phyloP scores from a whole-genome alignment of 2,888 invertebrate genomes.

The Gibbula magus region DNA sequence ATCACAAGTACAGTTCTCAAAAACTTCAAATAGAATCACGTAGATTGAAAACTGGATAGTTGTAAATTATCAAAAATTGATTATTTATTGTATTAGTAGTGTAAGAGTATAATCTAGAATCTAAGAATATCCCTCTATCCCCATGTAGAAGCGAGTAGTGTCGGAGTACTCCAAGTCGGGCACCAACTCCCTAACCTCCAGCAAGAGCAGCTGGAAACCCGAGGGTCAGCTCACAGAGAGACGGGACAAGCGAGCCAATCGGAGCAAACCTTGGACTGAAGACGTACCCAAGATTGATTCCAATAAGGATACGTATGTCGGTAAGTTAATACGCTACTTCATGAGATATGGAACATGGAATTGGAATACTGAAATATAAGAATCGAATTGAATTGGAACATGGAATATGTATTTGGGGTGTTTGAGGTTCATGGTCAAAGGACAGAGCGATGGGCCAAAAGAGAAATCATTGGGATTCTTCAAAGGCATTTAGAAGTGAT shows the following conservation, averaged over 20 bases:
- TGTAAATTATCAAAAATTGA: neutral
- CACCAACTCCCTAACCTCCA: neutral
- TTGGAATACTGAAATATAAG: too few relatives aligned
- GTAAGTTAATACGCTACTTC: constrained; percentile 22
- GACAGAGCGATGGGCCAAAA: too few relatives aligned
- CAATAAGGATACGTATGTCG: constrained; percentile 23
- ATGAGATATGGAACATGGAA: too few relatives aligned
- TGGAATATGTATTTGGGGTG: too few relatives aligned
- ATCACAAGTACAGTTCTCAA: too few relatives aligned
- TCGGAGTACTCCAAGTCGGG: neutral
- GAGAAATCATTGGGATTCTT: too few relatives aligned
- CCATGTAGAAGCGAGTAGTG: neutral
- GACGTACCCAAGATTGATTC: constrained; percentile 33
- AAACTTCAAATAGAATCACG: too few relatives aligned
- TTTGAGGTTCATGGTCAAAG: too few relatives aligned
- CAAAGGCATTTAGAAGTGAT: too few relatives aligned
- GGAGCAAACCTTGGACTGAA: constrained; percentile 50
- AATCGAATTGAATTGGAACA: too few relatives aligned
- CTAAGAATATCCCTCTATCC: neutral
- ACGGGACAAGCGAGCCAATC: constrained; percentile 32
- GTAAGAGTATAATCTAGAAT: neutral
- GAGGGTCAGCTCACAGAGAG: constrained; percentile 12
- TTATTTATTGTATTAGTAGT: neutral
- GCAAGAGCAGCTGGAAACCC: neutral
- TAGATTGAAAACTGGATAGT: too few relatives aligned